phyloP scores from a whole-genome alignment of 1,140 invertebrate species.

The Gryon sp. region DNA sequence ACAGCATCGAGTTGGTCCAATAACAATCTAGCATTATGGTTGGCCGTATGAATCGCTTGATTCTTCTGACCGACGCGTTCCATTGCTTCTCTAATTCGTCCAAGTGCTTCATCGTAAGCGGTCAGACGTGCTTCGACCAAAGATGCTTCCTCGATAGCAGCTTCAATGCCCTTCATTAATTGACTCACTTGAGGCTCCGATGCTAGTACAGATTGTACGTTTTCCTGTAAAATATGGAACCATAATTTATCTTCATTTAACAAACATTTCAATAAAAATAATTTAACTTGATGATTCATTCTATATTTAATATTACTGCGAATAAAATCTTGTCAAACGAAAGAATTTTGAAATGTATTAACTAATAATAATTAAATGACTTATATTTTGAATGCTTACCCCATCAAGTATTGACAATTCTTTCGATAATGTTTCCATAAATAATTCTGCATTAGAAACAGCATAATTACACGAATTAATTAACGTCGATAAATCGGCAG shows the following conservation, averaged over 20 bases:
- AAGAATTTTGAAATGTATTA: background rate
- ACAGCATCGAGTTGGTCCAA: conserved; percentile 89
- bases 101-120: conserved; percentile 88
- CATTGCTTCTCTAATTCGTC: conserved; percentile 91
- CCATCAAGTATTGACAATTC: conserved; percentile 91
- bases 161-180: conserved; percentile 91
- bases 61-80: conserved; percentile 96
- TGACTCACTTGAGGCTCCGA: conserved; percentile 90
- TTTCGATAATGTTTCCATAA: conserved; percentile 90
- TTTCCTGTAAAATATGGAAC: conserved; percentile 81
- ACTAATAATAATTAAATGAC: conserved; percentile 14
- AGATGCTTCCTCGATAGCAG: conserved; percentile 88
- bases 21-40: conserved; percentile 90
- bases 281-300: no score
- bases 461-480: conserved; percentile 88
- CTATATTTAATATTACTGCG: no score
- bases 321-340: no score
- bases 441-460: conserved; percentile 91
- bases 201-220: conserved; percentile 91
- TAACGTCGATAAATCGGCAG: conserved; percentile 84
- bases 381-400: conserved; percentile 72
- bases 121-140: conserved; percentile 87
- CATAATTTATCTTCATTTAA: background rate
- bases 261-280: background rate
- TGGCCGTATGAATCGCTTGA: conserved; percentile 90